Evolutionary conservation across 1,140 invertebrate species (phyloP), one percentile per base, ranked within the genome.

Genomic region (Penaeus japonicus): DNA sequence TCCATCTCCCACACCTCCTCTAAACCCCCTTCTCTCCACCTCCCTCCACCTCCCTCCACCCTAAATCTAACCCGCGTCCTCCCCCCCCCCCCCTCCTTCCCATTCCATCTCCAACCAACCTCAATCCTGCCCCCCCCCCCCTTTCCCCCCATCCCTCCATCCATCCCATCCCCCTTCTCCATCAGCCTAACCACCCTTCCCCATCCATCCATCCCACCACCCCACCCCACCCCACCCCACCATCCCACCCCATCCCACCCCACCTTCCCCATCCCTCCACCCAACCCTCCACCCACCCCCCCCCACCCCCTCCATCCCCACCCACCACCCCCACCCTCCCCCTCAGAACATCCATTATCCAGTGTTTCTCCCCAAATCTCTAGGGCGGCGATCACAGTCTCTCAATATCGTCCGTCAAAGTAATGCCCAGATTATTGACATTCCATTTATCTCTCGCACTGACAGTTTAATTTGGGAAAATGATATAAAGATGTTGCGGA

Each of bases 381-480:
- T 59, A 53, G 18, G 84, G 84, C 53, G 75, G 47, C 54, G 47
- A 75, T 86, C 84, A 83, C 86, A 77, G 83, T 88, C 82, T 86
- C 84, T 88, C 86, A 88, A 88, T 88, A 88, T 57, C 86, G 80
- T 88, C 78, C 86, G 78, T 88, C 86, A 88, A 81, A 5, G 86
- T 88, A 88, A 88, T 88, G 80, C 86, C 80, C 5, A 70, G 80
- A 88, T 78, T 81, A 88, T 88, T 88, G 86, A 88, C 86, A 59
- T 88, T 79, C 55, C 86, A 88, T 88, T 84, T 83, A 83, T 88
- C 86, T 88, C 86, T 88, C 47, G 75, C 86, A 88, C 65, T 88
- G 86, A 84, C 86, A 88, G 80, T 88, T 88, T 88, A 88, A 88
- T 88, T 88, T 88, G 86, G 80, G 86, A 88, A 88, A 84, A 88